Evolutionary conservation across 1,140 invertebrate genomes (phyloP), one percentile per base, ranked within the genome.

Genomic region (Zaprionus inermis): DNA sequence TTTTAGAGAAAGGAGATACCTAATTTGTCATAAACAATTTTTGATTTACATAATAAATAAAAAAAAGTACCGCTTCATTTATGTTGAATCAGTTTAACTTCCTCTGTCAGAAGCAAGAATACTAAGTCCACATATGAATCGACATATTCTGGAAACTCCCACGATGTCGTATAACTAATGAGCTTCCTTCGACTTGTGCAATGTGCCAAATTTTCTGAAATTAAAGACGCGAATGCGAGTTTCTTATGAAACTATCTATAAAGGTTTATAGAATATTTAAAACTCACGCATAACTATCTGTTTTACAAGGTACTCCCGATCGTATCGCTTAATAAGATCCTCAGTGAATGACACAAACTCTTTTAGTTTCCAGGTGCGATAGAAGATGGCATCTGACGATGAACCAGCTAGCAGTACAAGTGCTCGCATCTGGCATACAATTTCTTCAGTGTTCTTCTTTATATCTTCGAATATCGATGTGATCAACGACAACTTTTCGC

Each of bases 401-500:
- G 56, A 3, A 2, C 80, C 82, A 4, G 79, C 67, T 4, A 89
- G 38, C 54, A 78, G 79, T 1, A 49, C 20, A 3, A 92, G 41
- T 3, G 68, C 73, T 5, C 66, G 76, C 7, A 92, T 30, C 46
- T 92, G 83, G 14, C 78, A 55, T 0, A 86, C 6, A 0, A 77
- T 79, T 12, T 91, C 84, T 0, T 44, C 57, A 0, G 90, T 70
- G 18, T 81, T 91, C 2, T 57, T 78, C 0, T 67, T 36, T 11
- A 92, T 91, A 78, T 92, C 91, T 6, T 67, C 51, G 32, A 91
- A 92, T 18, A 92, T 91, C 0, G 81, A 73, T 6, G 79, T 56
- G 16, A 92, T 91, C 20, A 90, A 71, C 9, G 77, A 73, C 56
- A 92, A 65, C 55, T 91, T 92, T 11, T 90, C 83, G 36, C 81